These are phyloP conservation scores for Neotoma lepida DNA, from an alignment of 2,113 vertebrate species.

Conservation along the genomic window DNA sequence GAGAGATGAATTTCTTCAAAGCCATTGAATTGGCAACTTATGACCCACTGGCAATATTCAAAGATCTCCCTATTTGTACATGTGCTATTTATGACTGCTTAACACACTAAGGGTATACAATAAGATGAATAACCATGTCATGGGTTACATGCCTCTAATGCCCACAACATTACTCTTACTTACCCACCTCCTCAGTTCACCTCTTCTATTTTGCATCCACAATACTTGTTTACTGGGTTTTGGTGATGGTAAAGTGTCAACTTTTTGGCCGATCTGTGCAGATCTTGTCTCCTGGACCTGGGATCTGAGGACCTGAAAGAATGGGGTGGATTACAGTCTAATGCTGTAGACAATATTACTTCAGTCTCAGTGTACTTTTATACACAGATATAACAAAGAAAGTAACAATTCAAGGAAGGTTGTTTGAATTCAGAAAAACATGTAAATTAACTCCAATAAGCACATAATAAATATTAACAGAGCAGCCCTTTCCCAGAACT, in stretches of 20 bases:
- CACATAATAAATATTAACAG: not conserved
- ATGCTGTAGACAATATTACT: not conserved
- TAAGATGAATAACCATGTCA: not conserved
- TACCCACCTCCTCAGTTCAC: rapidly evolving
- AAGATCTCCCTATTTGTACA: not conserved
- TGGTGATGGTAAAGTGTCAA: not conserved
- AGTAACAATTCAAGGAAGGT: not conserved
- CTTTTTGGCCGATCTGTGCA: not conserved
- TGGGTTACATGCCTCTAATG: not conserved
- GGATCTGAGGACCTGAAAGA: not conserved
- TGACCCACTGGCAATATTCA: not conserved
- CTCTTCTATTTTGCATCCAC: not conserved
- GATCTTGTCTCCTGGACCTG: not conserved
- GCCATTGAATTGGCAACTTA: not conserved
- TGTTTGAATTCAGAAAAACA: not conserved
- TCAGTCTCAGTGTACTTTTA: not conserved
- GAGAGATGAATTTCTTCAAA: not conserved
- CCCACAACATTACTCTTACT: not conserved
- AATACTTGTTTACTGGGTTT: not conserved
- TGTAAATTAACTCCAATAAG: not conserved
- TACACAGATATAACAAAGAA: not conserved
- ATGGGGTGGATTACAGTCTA: not conserved
- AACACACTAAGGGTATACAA: not conserved
- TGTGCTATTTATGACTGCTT: not conserved
- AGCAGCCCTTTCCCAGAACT: not conserved